These are phyloP conservation scores for Polyploca ridens DNA, from an alignment of 2,888 invertebrate genomes.

Conservation along the genomic window DNA sequence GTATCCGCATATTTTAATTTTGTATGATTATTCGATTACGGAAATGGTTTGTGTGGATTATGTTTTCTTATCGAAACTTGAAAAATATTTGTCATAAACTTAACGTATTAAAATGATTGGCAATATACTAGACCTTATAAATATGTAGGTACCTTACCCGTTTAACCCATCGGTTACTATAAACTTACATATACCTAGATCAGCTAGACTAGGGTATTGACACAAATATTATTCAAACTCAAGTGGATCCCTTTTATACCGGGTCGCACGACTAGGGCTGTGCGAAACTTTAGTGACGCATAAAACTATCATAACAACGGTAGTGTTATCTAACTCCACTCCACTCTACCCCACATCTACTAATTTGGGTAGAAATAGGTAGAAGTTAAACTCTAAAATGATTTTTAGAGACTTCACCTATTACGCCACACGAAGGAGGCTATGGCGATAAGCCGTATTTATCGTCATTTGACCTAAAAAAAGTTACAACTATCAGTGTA, in stretches of 20 bases:
- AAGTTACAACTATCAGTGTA: not conserved
- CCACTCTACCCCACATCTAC: not conserved
- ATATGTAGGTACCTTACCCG: no score
- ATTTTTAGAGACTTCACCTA: slow-evolving; percentile 22
- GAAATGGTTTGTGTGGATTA: no score
- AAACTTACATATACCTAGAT: not conserved
- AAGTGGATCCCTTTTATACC: slow-evolving; percentile 4
- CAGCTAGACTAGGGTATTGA: not conserved
- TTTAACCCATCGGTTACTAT: slow-evolving; percentile 24
- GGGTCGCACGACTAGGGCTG: not conserved
- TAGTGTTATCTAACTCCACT: slow-evolving; percentile 8
- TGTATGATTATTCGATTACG: no score
- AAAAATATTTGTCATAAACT: no score
- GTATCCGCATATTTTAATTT: no score
- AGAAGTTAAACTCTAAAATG: not conserved
- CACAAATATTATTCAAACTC: slow-evolving; percentile 5
- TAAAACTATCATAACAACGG: slow-evolving; percentile 7
- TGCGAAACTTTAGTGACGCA: not conserved
- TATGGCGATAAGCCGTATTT: slow-evolving; percentile 31
- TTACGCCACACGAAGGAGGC: slow-evolving; percentile 29
- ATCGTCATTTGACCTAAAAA: slow-evolving; percentile 36
- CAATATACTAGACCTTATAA: no score
- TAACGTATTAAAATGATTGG: no score
- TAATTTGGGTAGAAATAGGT: slow-evolving; percentile 8
- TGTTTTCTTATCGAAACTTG: no score